Percentiles rank a stretch among this genome's conserved stretches.
Evolutionary conservation across 2,113 vertebrate genomes (phyloP).

Genomic region (Bos javanicus): DNA sequence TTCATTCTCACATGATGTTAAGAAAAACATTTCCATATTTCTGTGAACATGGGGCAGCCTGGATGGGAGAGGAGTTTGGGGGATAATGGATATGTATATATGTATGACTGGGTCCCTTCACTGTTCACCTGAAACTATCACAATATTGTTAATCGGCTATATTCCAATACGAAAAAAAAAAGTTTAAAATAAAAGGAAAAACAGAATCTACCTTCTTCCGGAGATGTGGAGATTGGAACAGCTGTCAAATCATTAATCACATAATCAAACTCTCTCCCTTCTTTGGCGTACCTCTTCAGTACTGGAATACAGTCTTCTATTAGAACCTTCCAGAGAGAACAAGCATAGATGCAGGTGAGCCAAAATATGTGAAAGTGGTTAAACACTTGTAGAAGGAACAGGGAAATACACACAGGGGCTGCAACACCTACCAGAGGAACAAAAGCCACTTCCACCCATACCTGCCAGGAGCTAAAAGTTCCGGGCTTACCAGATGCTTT

Average conservation of each 20-base stretch:
- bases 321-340: slow-evolving; percentile 84
- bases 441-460: neutral
- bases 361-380: neutral
- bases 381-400: neutral
- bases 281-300: slow-evolving; percentile 95
- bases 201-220: slow-evolving; percentile 91
- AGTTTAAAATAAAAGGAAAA: neutral
- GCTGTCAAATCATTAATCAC: slow-evolving; percentile 99
- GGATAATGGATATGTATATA: neutral
- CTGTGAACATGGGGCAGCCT: neutral
- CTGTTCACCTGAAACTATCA: neutral
- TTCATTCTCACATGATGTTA: neutral
- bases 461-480: neutral
- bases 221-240: slow-evolving; percentile 95
- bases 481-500: neutral
- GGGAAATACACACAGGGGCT: neutral
- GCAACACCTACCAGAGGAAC: neutral
- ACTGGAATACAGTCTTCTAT: slow-evolving; percentile 97
- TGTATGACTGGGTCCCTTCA: neutral
- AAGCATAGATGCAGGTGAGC: neutral
- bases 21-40: neutral
- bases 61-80: neutral
- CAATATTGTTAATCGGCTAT: neutral
- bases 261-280: slow-evolving; percentile 96
- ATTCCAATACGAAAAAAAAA: neutral